phyloP scores from a whole-genome alignment of 2,888 invertebrate genomes.

The Rhogogaster chlorosoma region DNA sequence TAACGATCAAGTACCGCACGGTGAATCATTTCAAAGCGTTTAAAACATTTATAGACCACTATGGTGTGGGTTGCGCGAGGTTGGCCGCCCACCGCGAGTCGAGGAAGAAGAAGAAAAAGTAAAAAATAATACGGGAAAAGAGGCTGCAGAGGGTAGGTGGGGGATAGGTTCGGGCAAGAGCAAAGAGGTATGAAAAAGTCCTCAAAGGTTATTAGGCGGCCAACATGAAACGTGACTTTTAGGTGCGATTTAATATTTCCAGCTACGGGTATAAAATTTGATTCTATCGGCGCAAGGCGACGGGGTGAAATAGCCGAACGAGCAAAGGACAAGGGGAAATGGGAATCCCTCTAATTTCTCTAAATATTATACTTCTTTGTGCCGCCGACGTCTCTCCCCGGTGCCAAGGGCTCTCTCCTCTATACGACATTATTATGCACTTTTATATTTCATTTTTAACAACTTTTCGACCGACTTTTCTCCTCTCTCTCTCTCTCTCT shows the following conservation, averaged over 20 bases:
- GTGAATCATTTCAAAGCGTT: constrained; percentile 54
- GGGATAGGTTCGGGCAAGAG: constrained; percentile 51
- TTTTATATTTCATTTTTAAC: neutral
- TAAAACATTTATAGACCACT: constrained; percentile 58
- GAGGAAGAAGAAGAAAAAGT: neutral
- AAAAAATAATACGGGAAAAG: constrained; percentile 40
- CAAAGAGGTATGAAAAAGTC: constrained; percentile 57
- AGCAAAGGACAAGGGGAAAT: constrained; percentile 16
- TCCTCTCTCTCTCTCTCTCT: neutral
- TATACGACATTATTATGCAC: constrained; percentile 1
- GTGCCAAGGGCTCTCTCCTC: neutral
- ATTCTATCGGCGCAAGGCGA: constrained; percentile 63
- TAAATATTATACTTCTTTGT: constrained; percentile 59
- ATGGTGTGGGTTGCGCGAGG: constrained; percentile 29
- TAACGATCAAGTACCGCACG: constrained; percentile 39
- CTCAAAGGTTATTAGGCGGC: constrained; percentile 72
- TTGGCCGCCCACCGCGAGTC: constrained; percentile 54
- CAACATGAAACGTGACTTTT: constrained; percentile 74
- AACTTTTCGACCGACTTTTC: neutral
- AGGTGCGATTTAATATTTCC: constrained; percentile 78
- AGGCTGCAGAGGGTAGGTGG: constrained; percentile 44
- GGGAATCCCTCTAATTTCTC: constrained; percentile 54
- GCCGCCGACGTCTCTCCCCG: constrained; percentile 31
- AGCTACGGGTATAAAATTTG: constrained; percentile 75
- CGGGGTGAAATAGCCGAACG: constrained; percentile 13